Percentiles rank a stretch among this genome's conserved stretches.
Evolutionary conservation across 1,140 invertebrate species (phyloP).

Genomic region (Trichogramma pretiosum): DNA sequence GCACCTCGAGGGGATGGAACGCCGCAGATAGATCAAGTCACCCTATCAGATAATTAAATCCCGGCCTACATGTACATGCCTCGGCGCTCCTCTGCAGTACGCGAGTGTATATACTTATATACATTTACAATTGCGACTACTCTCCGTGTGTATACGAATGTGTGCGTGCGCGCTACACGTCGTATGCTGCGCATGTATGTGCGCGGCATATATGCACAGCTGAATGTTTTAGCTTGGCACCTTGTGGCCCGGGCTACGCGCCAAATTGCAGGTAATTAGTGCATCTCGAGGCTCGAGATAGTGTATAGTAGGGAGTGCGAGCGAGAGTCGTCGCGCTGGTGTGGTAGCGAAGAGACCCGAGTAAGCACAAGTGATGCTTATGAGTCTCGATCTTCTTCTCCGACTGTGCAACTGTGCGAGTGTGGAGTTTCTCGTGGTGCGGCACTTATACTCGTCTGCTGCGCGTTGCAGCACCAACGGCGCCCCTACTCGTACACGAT

Average conservation of each 20-base stretch:
- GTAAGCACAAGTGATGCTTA: too few species aligned
- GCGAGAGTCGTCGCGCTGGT: not conserved
- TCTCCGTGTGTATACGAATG: not conserved
- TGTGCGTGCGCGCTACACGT: not conserved
- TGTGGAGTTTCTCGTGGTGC: too few species aligned
- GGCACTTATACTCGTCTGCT: too few species aligned
- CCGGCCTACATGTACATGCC: too few species aligned
- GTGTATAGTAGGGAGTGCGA: not conserved
- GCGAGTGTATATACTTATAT: not conserved
- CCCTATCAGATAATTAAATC: conserved; percentile 21
- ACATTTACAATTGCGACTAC: not conserved
- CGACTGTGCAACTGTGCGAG: too few species aligned
- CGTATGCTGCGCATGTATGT: too few species aligned
- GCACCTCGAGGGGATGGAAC: conserved; percentile 5
- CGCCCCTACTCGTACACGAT: too few species aligned
- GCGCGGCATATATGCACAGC: too few species aligned
- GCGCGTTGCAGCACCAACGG: too few species aligned
- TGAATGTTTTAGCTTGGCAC: conserved; percentile 13
- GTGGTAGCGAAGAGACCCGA: not conserved
- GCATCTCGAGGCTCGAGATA: too few species aligned
- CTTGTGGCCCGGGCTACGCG: conserved; percentile 3
- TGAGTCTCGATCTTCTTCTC: too few species aligned
- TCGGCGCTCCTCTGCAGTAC: not conserved
- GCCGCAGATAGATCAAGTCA: conserved; percentile 10
- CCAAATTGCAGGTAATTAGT: conserved; percentile 16